A percentile compares a stretch with the other conserved stretches of the same genome.
Evolutionary conservation across 1,140 invertebrate genomes (phyloP).

Genomic region (Magallana angulata): DNA sequence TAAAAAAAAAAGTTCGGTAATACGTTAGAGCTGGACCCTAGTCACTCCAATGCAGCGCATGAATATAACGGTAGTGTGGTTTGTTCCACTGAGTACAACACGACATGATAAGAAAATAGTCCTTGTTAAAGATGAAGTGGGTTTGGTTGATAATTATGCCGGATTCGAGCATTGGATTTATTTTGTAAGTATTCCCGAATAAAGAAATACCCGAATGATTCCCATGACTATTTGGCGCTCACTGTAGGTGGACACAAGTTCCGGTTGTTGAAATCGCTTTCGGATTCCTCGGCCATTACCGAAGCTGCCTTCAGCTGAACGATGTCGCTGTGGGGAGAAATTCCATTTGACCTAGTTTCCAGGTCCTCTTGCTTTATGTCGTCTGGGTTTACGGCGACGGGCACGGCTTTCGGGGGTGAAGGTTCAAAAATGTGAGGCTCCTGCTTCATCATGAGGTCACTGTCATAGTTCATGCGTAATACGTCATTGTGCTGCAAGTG

Average conservation of each 20-base stretch:
- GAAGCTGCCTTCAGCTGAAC: constrained; percentile 51
- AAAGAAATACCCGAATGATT: neutral
- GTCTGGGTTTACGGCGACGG: constrained; percentile 41
- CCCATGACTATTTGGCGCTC: neutral
- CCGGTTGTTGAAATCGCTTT: constrained; percentile 12
- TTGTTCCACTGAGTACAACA: constrained; percentile 19
- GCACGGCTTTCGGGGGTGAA: constrained; percentile 56
- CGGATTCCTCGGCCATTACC: constrained; percentile 43
- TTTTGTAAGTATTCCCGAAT: neutral
- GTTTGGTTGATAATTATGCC: constrained; percentile 10
- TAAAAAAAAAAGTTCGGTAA: neutral
- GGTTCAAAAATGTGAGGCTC: constrained; percentile 57
- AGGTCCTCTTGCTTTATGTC: constrained; percentile 49
- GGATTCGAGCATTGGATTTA: constrained; percentile 28
- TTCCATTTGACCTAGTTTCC: constrained; percentile 1
- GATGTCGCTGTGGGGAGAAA: constrained; percentile 45
- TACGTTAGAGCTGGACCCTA: neutral
- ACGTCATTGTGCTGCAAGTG: constrained; percentile 36
- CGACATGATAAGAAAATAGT: neutral
- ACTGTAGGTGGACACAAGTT: constrained; percentile 19
- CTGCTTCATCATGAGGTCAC: constrained; percentile 52
- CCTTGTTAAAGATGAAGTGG: neutral
- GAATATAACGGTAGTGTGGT: neutral
- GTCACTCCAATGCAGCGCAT: neutral
- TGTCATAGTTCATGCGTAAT: constrained; percentile 44